Evolutionary conservation across 2,888 invertebrate genomes (phyloP), one percentile per base, ranked within the genome.

Genomic region (Lithodes maja): DNA sequence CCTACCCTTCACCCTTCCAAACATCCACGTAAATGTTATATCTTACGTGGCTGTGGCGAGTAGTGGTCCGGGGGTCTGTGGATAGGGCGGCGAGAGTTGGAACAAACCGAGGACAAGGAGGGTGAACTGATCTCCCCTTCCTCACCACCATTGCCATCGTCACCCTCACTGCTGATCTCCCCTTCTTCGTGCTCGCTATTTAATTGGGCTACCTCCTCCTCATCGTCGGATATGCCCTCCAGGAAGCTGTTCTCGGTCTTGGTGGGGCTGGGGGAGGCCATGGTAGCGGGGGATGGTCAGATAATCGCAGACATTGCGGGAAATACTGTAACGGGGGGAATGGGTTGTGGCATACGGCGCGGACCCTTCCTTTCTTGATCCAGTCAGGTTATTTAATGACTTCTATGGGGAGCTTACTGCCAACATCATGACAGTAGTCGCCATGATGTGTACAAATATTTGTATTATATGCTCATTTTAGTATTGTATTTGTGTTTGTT

Each of bases 151-250:
- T 61, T 80, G 15, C 77, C 86, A 7, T 81, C 86, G 55, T 85
- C 85, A 49, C 80, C 85, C 33, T 86, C 86, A n/a, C 74, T 80
- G 50, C 82, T 81, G 9, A 82, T 82, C 9, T 86, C 86, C 15
- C 86, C 86, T 33, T 86, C 86, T n/a, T 86, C 86, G 15, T 86
- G 86, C n/a, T 86, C 86, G 53, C 77, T 86, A 9, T 86, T 81
- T n/a, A 7, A 1, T 33, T 33, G 33, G 53, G 5, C 17, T 12
- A 15, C 85, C 54, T 15, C 17, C 3, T 86, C 82, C 75, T 86
- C 85, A 3, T n/a, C 79, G 50, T 85, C 78, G 55, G 80, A 80
- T 9, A 80, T 55, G 55, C 54, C 55, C 61, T 80, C 80, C 33
- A 80, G 54, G 2, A 52, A 54, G 33, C 17, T 9, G 7, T 12